A percentile compares a stretch with the other conserved stretches of the same genome.
Evolutionary conservation across 2,797 vertebrate species (phyloP).

Genomic region (Spinibarbus caldwelli): DNA sequence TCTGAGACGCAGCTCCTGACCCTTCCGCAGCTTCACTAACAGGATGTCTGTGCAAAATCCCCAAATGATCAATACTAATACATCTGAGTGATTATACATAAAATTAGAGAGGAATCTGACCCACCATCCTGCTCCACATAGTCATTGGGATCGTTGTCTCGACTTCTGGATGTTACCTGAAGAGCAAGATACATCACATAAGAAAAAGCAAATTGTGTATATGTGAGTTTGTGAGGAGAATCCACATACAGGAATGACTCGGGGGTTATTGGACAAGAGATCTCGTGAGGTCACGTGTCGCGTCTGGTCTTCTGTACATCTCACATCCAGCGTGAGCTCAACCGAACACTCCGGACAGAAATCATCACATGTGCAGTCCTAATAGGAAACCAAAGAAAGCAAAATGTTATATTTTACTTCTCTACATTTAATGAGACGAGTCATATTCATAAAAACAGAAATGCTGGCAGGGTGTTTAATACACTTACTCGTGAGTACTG

Average conservation of each 20-base stretch:
- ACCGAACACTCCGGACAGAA: conserved; percentile 98
- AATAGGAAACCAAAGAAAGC: conserved; percentile 18
- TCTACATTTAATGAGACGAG: neutral
- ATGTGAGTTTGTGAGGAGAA: neutral
- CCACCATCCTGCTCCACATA: conserved; percentile 96
- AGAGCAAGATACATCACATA: neutral
- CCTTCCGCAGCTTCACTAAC: conserved; percentile 95
- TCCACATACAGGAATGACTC: conserved; percentile 90
- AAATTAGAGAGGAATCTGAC: conserved; percentile 37
- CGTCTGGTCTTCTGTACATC: conserved; percentile 96
- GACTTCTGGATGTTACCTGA: conserved; percentile 95
- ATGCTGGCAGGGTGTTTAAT: neutral
- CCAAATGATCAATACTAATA: neutral
- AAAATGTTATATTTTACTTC: neutral
- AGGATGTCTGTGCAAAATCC: conserved; percentile 84
- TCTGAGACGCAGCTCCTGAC: conserved; percentile 92
- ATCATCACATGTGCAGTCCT: conserved; percentile 97
- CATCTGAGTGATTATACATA: neutral
- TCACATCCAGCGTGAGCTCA: conserved; percentile 92
- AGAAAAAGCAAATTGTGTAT: neutral
- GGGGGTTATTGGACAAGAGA: conserved; percentile 93
- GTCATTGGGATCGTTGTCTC: conserved; percentile 96
- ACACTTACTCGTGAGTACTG: conserved; percentile 92
- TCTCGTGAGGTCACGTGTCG: conserved; percentile 94
- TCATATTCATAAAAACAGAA: neutral